Base-by-base conservation (phyloP, 2,888 invertebrate species). In the Polyommatus iphigenia region DNA sequence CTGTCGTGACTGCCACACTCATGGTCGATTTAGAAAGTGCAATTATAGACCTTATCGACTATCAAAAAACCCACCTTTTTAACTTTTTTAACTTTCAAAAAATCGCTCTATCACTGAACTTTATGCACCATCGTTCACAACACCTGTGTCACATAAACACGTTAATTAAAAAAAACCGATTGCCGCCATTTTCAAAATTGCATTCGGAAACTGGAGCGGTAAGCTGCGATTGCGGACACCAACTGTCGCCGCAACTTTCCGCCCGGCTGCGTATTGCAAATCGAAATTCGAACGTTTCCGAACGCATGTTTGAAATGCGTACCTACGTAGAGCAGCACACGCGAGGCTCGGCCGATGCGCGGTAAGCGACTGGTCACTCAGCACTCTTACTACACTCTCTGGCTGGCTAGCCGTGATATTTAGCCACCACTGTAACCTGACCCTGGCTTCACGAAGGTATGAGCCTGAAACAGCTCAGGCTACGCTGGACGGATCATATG, bases 1-100 rank as follows among this genome's bases (percentile, higher is more conserved):
- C 85, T 81, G 83, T 90, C 89, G 90, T 90, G 89, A 89, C 90
- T 86, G 85, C 87, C 88, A 89, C 91, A 92, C 91, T 92, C 93
- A 93, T 90, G 93, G 93, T 86, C 93, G 90, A 84, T 91, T 91
- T 93, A 92, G 93, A 93, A 93, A 93, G 93, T 92, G 90, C 88
- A 88, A 85, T 83, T 83, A 83, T 84, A 83, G 84, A 78, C 89
- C 88, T 88, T 87, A 90, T 90, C 90, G 89, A 86, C 85, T 88
- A 85, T 54, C 87, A 85, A 79, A 84, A 79, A 83, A 83, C 83
- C 89, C 84, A 91, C 91, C 92, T 91, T 90, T 84, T 85, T 85
- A 32, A 83, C 85, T 83, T 83, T 85, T 87, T 85, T 86, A 87
- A 78, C 76, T 76, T 78, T 78, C 78, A 57, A 72, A 71, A 71